These are phyloP conservation scores for Atrichornis clamosus DNA, from an alignment of 2,113 vertebrate genomes.

Conservation along the genomic window DNA sequence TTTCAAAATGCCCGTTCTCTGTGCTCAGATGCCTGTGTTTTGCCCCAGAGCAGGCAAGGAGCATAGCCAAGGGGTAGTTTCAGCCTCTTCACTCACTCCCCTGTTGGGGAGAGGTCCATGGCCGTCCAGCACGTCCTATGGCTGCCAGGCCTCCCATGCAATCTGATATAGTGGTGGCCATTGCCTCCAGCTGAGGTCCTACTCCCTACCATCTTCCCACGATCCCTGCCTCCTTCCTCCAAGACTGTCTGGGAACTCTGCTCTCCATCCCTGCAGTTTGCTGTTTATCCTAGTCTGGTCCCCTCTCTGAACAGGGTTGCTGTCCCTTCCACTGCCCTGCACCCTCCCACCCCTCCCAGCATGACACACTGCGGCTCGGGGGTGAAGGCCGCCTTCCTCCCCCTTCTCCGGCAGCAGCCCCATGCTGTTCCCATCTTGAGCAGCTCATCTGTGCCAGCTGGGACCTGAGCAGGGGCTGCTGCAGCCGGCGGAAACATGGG, in stretches of 20 bases:
- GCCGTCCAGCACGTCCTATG: neutral
- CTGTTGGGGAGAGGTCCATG: fast-evolving
- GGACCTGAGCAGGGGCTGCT: neutral
- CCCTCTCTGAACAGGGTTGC: neutral
- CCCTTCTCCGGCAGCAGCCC: fast-evolving
- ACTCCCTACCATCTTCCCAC: neutral
- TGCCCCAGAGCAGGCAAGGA: neutral
- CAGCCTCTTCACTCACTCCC: neutral
- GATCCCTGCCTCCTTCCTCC: neutral
- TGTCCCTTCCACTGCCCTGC: neutral
- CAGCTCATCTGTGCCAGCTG: neutral
- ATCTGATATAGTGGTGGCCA: fast-evolving
- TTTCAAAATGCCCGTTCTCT: neutral
- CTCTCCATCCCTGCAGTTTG: neutral
- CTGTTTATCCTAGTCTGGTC: neutral
- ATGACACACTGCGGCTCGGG: fast-evolving
- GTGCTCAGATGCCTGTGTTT: neutral
- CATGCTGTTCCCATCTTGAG: neutral
- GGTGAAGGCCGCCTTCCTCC: neutral
- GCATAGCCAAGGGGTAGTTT: fast-evolving
- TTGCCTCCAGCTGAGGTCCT: neutral
- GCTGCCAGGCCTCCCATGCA: fast-evolving
- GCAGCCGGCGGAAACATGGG: neutral
- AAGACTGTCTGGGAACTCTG: neutral
- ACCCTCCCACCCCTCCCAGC: neutral